Evolutionary conservation across 1,140 invertebrate species (phyloP), one percentile per base, ranked within the genome.

Genomic region (Monomorium pharaonis): DNA sequence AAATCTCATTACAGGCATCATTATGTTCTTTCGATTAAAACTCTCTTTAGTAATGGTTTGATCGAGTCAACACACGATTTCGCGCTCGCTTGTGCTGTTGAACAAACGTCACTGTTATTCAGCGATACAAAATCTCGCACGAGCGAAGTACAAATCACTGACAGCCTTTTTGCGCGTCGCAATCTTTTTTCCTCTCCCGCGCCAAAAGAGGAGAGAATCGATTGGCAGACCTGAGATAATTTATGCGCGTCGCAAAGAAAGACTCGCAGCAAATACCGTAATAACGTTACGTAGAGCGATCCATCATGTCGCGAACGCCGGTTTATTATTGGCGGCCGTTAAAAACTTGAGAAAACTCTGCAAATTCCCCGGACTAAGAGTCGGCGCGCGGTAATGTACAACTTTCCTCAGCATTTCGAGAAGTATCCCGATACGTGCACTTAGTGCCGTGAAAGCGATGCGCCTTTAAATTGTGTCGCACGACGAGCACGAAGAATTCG

Each of bases 331-430:
- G n/a, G 7, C 54, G 54, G 21, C 33, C 6, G n/a, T 30, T 81
- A 16, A 70, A 58, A 83, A 44, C 16, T 42, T 12, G 65, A 62
- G 14, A 74, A 83, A 74, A 74, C 56, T 44, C 18, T 30, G 44
- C 24, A 27, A 74, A 60, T 30, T 74, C 54, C 18, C 9, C 7
- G 2, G 54, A 21, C n/a, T 44, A 72, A 81, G 21, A 67, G n/a
- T 56, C 44, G 21, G 10, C 10, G 16, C 12, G 42, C 18, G 9
- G 2, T 44, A 72, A 72, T 72, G 4, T 51, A 18, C 37, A 51
- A 58, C 67, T 72, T 81, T 30, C 65, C 37, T 72, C 7, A 54
- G 18, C 24, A 24, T 70, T 81, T 81, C 18, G 37, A 81, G 16
- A 16, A 81, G 42, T 44, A 24, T 58, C 72, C 7, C 27, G 44